Conservation (phyloP, 2,888 invertebrate genomes). For the Drosophila meridiana region DNA sequence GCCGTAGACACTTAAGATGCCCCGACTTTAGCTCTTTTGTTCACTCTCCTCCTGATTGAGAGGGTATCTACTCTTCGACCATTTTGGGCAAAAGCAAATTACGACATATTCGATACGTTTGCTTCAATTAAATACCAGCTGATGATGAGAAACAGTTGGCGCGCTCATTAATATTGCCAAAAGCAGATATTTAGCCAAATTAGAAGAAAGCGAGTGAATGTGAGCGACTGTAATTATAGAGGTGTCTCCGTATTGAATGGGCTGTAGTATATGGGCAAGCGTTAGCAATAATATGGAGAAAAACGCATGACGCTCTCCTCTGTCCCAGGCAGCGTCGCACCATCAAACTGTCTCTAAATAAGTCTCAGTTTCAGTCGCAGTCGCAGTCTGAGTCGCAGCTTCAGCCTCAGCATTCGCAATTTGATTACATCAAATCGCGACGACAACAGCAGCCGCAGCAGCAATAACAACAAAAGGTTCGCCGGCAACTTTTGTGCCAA, state of each 20-base stretch:
- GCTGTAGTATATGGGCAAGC: slow-evolving; percentile 28
- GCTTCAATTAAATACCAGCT: slow-evolving; percentile 59
- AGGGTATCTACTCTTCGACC: slow-evolving; percentile 5
- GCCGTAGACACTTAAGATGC: slow-evolving; percentile 17
- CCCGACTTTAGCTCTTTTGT: neutral
- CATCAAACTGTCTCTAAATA: neutral
- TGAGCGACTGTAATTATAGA: slow-evolving; percentile 36
- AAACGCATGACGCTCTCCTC: slow-evolving; percentile 34
- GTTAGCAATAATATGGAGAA: slow-evolving; percentile 42
- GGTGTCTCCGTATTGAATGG: neutral
- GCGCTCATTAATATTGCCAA: slow-evolving; percentile 65
- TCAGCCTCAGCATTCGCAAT: slow-evolving; percentile 61
- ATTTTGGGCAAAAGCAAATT: slow-evolving; percentile 47
- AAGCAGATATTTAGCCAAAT: slow-evolving; percentile 67
- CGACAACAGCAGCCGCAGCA: slow-evolving; percentile 42
- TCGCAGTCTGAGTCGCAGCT: slow-evolving; percentile 19
- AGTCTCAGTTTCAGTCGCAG: slow-evolving; percentile 16
- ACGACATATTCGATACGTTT: slow-evolving; percentile 51
- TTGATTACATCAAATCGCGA: slow-evolving; percentile 73
- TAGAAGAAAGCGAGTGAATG: slow-evolving; percentile 70
- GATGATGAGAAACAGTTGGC: slow-evolving; percentile 52
- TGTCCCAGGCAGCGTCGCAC: slow-evolving; percentile 7
- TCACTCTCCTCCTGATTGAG: neutral
- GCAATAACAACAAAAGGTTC: slow-evolving; percentile 16
- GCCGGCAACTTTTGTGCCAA: slow-evolving; percentile 47